Conservation (phyloP, 2,888 invertebrate species). For the Platynereis dumerilii region DNA sequence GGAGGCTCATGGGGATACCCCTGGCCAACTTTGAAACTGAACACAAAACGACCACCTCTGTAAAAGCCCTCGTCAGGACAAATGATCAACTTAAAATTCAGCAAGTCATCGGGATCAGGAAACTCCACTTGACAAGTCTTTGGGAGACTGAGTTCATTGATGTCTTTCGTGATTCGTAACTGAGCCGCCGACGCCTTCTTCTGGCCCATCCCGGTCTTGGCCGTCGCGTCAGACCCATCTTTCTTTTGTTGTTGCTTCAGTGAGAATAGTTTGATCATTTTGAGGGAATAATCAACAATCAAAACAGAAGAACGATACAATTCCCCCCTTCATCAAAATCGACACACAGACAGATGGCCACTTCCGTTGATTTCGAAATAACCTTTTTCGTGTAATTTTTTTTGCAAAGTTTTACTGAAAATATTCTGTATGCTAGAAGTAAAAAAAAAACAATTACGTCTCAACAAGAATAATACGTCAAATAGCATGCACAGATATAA, state of each 20-base stretch:
- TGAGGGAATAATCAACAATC: constrained; percentile 7
- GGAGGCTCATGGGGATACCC: constrained; percentile 98
- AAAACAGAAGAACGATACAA: too few species aligned
- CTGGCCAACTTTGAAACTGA: constrained; percentile 97
- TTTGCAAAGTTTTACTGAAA: too few species aligned
- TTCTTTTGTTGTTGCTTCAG: constrained; percentile 94
- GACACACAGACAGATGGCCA: too few species aligned
- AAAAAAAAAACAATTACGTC: too few species aligned
- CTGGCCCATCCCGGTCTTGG: constrained; percentile 45
- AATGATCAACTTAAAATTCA: constrained; percentile 94
- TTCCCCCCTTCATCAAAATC: too few species aligned
- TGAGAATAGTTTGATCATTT: constrained; percentile 97
- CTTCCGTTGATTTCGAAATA: too few species aligned
- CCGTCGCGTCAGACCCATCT: constrained; percentile 70
- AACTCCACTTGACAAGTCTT: constrained; percentile 96
- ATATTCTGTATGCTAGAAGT: too few species aligned
- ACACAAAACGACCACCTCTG: constrained; percentile 89
- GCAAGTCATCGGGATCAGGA: constrained; percentile 93
- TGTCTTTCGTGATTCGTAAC: constrained; percentile 96
- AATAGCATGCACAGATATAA: too few species aligned
- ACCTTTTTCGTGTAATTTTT: too few species aligned
- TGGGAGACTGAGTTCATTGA: constrained; percentile 95
- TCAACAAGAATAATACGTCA: too few species aligned
- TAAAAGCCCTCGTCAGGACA: constrained; percentile 98
- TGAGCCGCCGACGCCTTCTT: constrained; percentile 96